Evolutionary conservation across 1,140 invertebrate species (phyloP), one percentile per base, ranked within the genome.

Genomic region (Drosophila arawakana): DNA sequence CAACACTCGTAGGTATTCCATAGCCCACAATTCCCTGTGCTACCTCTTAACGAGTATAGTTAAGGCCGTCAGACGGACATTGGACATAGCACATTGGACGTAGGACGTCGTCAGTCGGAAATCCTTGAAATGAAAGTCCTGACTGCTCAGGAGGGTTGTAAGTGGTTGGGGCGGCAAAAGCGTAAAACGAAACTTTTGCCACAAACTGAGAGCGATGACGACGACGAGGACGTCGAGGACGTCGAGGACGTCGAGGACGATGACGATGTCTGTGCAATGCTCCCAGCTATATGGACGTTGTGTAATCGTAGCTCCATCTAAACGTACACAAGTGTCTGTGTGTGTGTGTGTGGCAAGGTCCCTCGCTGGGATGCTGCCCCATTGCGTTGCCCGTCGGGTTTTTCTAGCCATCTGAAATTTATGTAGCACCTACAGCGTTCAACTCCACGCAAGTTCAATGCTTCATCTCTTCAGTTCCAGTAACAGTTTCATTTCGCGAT

Each of bases 81-180:
- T 73, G 58, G 68, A 73, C 44, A 58, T 67, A 73, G 73, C 80
- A 81, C 80, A 9, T 54, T n/a, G 58, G 68, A 76, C 44, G 65
- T 67, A 76, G 69, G 82, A 85, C 80, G 21, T 25, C 25, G 84
- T 88, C 73, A 80, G 83, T 88, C 83, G 83, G 83, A 86, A 86
- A 86, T 86, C 83, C 83, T 86, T 86, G 83, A 86, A 86, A 88
- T 63, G 83, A 77, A 88, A 88, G 76, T 88, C 83, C 83, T 73
- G 80, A 34, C 68, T 54, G 15, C 67, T 59, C 25, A 58, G 70
- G 67, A 81, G 81, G 81, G 81, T 67, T 62, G 65, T 34, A 9
- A 11, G 18, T 37, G 41, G 49, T 13, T 13, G n/a, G 82, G 81
- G 81, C 67, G 60, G 65, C 50, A 57, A 73, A 75, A 86, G 57